Percentiles rank a stretch among this genome's conserved stretches.
These are phyloP conservation scores for Heteropelma amictum DNA, from an alignment of 2,888 invertebrate genomes.

Conservation along the genomic window DNA sequence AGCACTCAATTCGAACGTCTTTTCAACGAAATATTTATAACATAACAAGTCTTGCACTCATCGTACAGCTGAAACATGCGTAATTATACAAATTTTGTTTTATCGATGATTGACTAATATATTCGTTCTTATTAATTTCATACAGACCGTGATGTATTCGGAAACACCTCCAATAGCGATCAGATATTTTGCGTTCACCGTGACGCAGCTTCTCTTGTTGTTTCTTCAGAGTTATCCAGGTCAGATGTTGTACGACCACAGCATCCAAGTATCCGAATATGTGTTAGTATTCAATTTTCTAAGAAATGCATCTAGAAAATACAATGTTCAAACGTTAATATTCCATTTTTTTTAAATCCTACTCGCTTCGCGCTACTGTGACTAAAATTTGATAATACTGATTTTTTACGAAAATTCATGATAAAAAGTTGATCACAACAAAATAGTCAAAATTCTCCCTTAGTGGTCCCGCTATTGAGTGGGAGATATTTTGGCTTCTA, in stretches of 20 bases:
- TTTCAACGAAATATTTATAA: too few relatives aligned
- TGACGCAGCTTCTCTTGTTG: slow-evolving; percentile 41
- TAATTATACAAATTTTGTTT: too few relatives aligned
- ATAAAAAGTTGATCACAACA: too few relatives aligned
- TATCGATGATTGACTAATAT: not conserved
- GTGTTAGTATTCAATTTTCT: slow-evolving; percentile 38
- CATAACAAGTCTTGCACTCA: not conserved
- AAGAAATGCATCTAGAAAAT: not conserved
- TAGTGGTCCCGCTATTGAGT: too few relatives aligned
- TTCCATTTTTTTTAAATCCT: not conserved
- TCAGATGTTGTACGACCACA: slow-evolving; percentile 52
- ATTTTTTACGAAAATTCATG: too few relatives aligned
- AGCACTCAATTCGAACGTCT: too few relatives aligned
- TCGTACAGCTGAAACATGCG: too few relatives aligned
- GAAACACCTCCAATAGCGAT: slow-evolving; percentile 36
- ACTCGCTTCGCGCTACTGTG: not conserved
- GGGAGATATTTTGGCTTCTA: too few relatives aligned
- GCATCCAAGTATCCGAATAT: slow-evolving; percentile 43
- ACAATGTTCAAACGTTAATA: too few relatives aligned
- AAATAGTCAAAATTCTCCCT: too few relatives aligned
- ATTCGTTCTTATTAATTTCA: not conserved
- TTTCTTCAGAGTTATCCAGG: slow-evolving; percentile 54
- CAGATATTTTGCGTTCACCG: slow-evolving; percentile 48
- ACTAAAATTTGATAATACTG: too few relatives aligned
- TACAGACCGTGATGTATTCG: slow-evolving; percentile 51